These are phyloP conservation scores for Oplegnathus fasciatus DNA, from an alignment of 2,113 vertebrate genomes.

Conservation along the genomic window DNA sequence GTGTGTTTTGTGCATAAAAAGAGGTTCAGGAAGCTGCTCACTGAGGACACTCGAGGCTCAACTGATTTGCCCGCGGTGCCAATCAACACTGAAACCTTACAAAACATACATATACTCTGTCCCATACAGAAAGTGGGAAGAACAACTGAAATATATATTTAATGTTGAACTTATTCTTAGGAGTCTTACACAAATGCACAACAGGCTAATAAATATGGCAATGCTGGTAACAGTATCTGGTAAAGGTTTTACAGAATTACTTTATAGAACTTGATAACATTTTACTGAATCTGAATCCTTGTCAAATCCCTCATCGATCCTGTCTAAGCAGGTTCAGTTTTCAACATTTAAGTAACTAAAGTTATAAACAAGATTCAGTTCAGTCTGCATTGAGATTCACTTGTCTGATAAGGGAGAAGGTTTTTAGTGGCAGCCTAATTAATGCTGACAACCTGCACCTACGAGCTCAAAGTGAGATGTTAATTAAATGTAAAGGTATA, in stretches of 20 bases:
- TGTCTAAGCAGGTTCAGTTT: not conserved
- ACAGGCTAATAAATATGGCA: not conserved
- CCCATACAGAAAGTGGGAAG: not conserved
- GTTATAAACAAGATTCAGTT: not conserved
- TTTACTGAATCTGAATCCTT: not conserved
- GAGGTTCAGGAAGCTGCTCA: not conserved
- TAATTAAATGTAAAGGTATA: not conserved
- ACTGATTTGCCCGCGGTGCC: not conserved
- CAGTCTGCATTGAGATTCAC: no score
- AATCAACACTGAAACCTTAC: not conserved
- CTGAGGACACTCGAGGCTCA: not conserved
- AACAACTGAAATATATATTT: not conserved
- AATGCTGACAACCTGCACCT: conserved; percentile 4
- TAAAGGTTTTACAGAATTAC: not conserved
- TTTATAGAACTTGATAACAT: not conserved
- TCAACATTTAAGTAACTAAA: not conserved
- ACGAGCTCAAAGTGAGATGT: conserved; percentile 1
- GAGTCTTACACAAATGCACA: not conserved
- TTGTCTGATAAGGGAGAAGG: not conserved
- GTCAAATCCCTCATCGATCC: not conserved
- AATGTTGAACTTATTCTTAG: not conserved
- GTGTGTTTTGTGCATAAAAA: not conserved
- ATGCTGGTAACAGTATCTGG: not conserved
- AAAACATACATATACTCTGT: not conserved
- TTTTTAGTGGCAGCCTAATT: not conserved